These are phyloP conservation scores for Masnerella sp. DNA, from an alignment of 2,888 invertebrate genomes.

Conservation along the genomic window DNA sequence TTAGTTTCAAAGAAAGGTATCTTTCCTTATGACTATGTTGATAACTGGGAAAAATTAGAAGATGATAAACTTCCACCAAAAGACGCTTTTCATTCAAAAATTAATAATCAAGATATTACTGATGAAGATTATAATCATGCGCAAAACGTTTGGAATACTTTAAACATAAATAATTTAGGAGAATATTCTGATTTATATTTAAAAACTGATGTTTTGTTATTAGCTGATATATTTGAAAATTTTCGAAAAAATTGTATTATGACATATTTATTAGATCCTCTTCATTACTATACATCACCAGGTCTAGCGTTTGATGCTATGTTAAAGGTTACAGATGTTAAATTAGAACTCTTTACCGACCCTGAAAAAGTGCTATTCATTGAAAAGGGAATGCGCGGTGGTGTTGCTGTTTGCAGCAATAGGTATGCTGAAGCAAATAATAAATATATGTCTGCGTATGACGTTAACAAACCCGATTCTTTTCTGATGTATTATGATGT, in stretches of 20 bases:
- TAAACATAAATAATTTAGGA: not conserved
- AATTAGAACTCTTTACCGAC: slow-evolving; percentile 16
- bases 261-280: slow-evolving; percentile 20
- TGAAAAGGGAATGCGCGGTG: not conserved
- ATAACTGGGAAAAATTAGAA: slow-evolving; percentile 5
- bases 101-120: slow-evolving; percentile 16
- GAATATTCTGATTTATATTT: too few relatives aligned
- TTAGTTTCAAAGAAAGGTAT: slow-evolving; percentile 40
- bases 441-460: not conserved
- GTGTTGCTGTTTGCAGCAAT: not conserved
- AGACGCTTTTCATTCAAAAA: slow-evolving; percentile 14
- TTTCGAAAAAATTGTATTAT: slow-evolving; percentile 17
- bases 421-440: slow-evolving; percentile 1
- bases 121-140: slow-evolving; percentile 14
- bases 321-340: too few relatives aligned
- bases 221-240: slow-evolving; percentile 24
- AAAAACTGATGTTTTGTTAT: too few relatives aligned
- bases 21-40: slow-evolving; percentile 52
- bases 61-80: slow-evolving; percentile 14
- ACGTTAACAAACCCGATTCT: not conserved
- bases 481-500: slow-evolving; percentile 9
- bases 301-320: slow-evolving; percentile 16
- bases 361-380: slow-evolving; percentile 15
- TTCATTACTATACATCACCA: slow-evolving; percentile 19
- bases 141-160: slow-evolving; percentile 11